Percentiles rank a stretch among this genome's conserved stretches.
These are phyloP conservation scores for Wiebesia pumilae DNA, from an alignment of 1,140 invertebrate genomes.

Conservation along the genomic window DNA sequence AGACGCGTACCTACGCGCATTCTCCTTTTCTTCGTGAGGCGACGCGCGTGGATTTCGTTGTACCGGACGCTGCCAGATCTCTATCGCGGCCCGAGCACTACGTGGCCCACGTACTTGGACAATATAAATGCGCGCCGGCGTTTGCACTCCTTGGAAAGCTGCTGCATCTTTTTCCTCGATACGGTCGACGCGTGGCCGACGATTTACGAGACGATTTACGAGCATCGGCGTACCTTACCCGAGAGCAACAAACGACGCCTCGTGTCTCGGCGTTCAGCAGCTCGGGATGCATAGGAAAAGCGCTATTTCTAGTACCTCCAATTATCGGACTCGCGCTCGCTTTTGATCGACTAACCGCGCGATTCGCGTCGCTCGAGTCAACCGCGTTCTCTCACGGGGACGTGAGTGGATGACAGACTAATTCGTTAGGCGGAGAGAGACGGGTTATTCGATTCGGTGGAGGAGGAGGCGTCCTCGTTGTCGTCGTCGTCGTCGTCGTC, in stretches of 20 bases:
- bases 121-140: neutral
- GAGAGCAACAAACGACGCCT: neutral
- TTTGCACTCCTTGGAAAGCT: neutral
- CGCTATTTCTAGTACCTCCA: too few relatives aligned
- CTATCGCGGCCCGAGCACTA: neutral
- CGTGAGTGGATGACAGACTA: slow-evolving; percentile 1
- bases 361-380: too few relatives aligned
- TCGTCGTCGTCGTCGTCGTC: too few relatives aligned
- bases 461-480: too few relatives aligned
- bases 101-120: neutral
- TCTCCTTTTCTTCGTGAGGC: slow-evolving; percentile 17
- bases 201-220: neutral
- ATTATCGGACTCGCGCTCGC: too few relatives aligned
- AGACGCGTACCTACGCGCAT: slow-evolving; percentile 32
- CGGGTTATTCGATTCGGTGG: neutral
- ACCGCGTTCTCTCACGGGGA: neutral
- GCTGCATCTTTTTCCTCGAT: neutral
- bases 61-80: slow-evolving; percentile 34
- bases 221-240: too few relatives aligned
- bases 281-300: too few relatives aligned
- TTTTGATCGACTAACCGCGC: too few relatives aligned
- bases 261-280: neutral
- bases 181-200: neutral
- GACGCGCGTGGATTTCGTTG: slow-evolving; percentile 30
- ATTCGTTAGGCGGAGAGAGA: neutral